Base-by-base conservation (phyloP, 2,888 invertebrate species). In the Drosophila mimetica region DNA sequence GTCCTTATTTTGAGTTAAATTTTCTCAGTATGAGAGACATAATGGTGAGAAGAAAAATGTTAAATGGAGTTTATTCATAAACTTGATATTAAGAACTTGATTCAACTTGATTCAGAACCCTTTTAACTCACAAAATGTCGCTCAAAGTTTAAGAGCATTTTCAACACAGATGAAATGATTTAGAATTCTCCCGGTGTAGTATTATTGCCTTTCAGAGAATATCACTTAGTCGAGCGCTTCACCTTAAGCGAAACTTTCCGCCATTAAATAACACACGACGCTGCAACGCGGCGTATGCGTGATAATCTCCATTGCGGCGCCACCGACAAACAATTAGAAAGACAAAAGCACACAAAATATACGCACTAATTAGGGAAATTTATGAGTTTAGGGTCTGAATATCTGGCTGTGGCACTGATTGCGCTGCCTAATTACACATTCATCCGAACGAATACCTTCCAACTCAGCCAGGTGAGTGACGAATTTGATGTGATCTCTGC, bases 321-420 rank as follows among this genome's bases (percentile, higher is more conserved):
- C 52, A 18, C 4, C 51, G 48, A 58, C 46, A 74, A 61, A 44
- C 48, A 55, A 50, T 54, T 48, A 42, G n/a, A 28, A 41, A 34
- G 20, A 32, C 28, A 18, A 64, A 50, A 44, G 42, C 25, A 60
- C 32, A 52, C 41, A 37, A 51, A 25, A 28, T 51, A n/a, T 14
- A 30, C 16, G 36, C 77, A 75, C 66, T 76, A 81, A 81, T 85
- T 77, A 74, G 48, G 44, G 37, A 65, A 75, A 71, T 67, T 76
- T 69, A 22, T 36, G 14, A 28, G 48, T 54, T 34, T 36, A 9
- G 34, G 46, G 20, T 22, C 41, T 51, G 54, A 50, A 72, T 54
- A 41, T 47, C 52, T 59, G 74, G 20, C 34, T 37, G 22, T 70
- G 69, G 42, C 60, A 46, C 37, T 82, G 77, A 85, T 82, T 82